A percentile compares a stretch with the other conserved stretches of the same genome.
Conservation (phyloP, 1,140 invertebrate genomes). For the Diachasma alloeum region DNA sequence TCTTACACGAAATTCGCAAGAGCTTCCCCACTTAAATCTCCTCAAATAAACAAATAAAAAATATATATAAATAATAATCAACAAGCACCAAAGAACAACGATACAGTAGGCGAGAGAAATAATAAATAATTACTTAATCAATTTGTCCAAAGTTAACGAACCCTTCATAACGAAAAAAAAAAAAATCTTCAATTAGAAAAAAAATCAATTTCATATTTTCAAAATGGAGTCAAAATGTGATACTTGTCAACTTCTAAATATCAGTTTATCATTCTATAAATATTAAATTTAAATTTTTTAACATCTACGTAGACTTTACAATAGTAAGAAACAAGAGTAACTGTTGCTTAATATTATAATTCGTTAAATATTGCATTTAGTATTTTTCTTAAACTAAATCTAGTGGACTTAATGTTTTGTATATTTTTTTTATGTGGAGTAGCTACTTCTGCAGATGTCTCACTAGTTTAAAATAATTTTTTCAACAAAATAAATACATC, state of each 20-base stretch:
- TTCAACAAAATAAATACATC: background rate
- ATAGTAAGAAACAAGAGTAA: conserved; percentile 5
- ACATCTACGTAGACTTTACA: conserved; percentile 20
- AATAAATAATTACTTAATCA: conserved; percentile 19
- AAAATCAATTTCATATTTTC: background rate
- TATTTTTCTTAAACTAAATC: background rate
- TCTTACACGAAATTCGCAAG: background rate
- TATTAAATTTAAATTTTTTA: background rate
- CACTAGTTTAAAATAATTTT: background rate
- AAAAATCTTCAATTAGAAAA: background rate
- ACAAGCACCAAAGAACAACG: conserved; percentile 14
- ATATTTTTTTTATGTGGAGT: background rate
- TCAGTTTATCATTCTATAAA: background rate
- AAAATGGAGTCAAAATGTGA: background rate
- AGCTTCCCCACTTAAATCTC: background rate
- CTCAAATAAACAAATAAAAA: background rate
- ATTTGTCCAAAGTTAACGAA: conserved; percentile 9
- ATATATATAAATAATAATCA: conserved; percentile 1
- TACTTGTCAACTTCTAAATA: background rate
- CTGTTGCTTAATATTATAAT: conserved; percentile 13
- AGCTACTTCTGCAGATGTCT: background rate
- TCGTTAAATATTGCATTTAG: background rate
- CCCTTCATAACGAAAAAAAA: background rate
- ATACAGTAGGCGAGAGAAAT: conserved; percentile 15
- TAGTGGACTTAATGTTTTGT: background rate